phyloP scores from a whole-genome alignment of 2,888 invertebrate species.

The Lamproptera curius region DNA sequence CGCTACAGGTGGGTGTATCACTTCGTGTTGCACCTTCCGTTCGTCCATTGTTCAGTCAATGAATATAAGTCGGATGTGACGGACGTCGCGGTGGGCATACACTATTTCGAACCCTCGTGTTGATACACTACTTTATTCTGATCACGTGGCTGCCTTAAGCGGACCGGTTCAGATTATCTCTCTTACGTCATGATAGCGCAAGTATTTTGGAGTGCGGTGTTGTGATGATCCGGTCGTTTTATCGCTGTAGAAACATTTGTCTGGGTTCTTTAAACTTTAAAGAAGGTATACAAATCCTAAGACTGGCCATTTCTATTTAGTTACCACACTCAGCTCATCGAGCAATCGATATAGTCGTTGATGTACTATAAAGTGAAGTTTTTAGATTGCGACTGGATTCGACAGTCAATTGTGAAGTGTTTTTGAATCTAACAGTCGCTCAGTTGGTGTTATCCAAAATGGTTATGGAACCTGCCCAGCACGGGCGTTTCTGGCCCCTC shows the following conservation, averaged over 20 bases:
- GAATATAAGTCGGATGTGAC: slow-evolving; percentile 39
- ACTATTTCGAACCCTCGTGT: background rate
- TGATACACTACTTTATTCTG: slow-evolving; percentile 2
- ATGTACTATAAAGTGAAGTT: background rate
- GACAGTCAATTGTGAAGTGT: too few relatives aligned
- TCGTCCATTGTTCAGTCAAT: slow-evolving; percentile 42
- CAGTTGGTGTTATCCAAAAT: slow-evolving; percentile 39
- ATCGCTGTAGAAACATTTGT: too few relatives aligned
- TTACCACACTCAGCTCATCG: too few relatives aligned
- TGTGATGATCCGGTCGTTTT: too few relatives aligned
- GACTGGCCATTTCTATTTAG: too few relatives aligned
- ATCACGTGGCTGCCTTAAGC: slow-evolving; percentile 1
- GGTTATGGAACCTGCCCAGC: slow-evolving; percentile 69
- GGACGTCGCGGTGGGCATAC: slow-evolving; percentile 34
- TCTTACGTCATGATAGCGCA: too few relatives aligned
- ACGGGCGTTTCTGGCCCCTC: slow-evolving; percentile 67
- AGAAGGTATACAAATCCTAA: too few relatives aligned
- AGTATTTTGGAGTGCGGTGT: too few relatives aligned
- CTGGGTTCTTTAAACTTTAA: too few relatives aligned
- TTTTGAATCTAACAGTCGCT: too few relatives aligned
- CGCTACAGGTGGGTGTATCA: too few relatives aligned
- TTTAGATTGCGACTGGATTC: background rate
- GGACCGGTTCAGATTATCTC: too few relatives aligned
- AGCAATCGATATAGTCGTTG: background rate
- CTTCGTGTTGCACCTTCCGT: slow-evolving; percentile 42